phyloP scores from a whole-genome alignment of 1,140 invertebrate genomes.

The Colletes gigas region DNA sequence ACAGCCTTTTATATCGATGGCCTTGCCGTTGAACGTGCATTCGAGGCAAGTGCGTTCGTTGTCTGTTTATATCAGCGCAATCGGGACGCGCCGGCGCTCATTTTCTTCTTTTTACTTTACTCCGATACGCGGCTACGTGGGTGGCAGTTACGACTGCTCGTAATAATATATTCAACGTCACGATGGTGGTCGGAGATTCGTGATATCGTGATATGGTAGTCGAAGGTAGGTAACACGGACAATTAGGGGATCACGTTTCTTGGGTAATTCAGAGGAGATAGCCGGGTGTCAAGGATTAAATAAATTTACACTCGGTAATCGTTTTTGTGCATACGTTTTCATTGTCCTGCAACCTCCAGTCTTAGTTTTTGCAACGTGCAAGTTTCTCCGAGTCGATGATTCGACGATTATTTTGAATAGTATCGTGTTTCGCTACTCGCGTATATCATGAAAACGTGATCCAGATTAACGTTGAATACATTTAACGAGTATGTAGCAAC shows the following conservation, averaged over 20 bases:
- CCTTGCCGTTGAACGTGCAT: slow-evolving; percentile 41
- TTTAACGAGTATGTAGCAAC: not conserved
- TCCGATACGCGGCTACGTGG: slow-evolving; percentile 1
- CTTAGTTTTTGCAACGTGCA: too few relatives aligned
- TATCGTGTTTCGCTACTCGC: not conserved
- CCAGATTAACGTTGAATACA: slow-evolving; percentile 4
- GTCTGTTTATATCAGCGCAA: slow-evolving; percentile 33
- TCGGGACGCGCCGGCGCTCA: slow-evolving; percentile 4
- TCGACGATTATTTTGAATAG: not conserved
- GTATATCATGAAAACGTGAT: not conserved
- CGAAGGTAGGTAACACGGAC: not conserved
- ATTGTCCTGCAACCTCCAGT: too few relatives aligned
- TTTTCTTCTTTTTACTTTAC: slow-evolving; percentile 33
- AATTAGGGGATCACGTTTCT: slow-evolving; percentile 15
- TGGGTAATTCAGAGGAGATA: not conserved
- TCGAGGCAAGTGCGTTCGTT: slow-evolving; percentile 25
- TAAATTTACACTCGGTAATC: not conserved
- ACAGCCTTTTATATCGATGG: slow-evolving; percentile 41
- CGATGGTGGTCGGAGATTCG: not conserved
- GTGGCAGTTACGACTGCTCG: slow-evolving; percentile 32
- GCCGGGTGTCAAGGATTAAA: not conserved
- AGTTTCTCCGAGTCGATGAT: too few relatives aligned
- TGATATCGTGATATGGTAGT: not conserved
- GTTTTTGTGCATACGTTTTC: too few relatives aligned
- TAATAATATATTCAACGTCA: slow-evolving; percentile 20